Evolutionary conservation across 2,888 invertebrate genomes (phyloP), one percentile per base, ranked within the genome.

Genomic region (Torymus auratus): DNA sequence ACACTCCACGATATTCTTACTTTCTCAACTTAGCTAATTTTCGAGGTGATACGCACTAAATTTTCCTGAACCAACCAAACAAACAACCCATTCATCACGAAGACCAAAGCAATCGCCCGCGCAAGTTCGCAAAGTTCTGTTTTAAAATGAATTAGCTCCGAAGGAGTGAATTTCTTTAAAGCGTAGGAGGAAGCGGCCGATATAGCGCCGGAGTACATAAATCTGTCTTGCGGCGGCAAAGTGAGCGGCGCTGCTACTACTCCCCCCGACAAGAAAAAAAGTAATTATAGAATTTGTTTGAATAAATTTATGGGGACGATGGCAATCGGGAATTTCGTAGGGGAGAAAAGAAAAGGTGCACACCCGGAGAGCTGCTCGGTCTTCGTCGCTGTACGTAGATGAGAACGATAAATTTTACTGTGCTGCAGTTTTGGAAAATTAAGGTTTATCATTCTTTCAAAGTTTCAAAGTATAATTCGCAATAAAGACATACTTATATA

Each of bases 221-320:
- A 82, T 82, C 80, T 82, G 77, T 78, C 80, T 17, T 17, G 68
- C 13, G 13, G 17, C 41, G 17, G 62, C 65, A 41, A 70, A 69
- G 64, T 61, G 75, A 67, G 67, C 67, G 61, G 55, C 55, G 53
- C 53, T 55, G 5, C 41, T 23, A 17, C 50, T 55, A 20, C 70
- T 56, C 62, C 12, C 20, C 55, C 56, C 55, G 62, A 73, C 71
- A 53, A 72, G 50, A 71, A 68, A 82, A 88, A 88, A 90, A 88
- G 89, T 89, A 90, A 89, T 89, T 89, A 89, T 88, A 88, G 88
- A 89, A 90, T 89, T 89, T 89, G 88, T 88, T 89, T 86, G 89
- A 89, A 89, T 88, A 89, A 89, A 89, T 89, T 89, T 89, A 88
- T 87, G 87, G 86, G 83, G 83, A 78, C 80, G 80, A 82, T 77